Percentiles rank a stretch among this genome's conserved stretches.
Conservation (phyloP, 2,888 invertebrate species). For the Drosophila fungiperda region DNA sequence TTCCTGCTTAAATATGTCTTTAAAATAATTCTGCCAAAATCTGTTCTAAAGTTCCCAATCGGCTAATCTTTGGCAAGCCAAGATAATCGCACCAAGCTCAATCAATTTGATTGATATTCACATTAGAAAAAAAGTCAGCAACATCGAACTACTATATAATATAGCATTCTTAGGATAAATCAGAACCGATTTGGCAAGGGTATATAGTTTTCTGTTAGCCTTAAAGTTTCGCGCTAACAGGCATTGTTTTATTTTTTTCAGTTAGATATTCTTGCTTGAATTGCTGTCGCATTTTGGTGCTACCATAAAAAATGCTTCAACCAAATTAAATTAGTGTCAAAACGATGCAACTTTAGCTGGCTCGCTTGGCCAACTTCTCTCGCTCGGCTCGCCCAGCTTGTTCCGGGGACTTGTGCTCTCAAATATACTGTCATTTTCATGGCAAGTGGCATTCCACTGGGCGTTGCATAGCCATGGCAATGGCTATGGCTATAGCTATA, state of each 20-base stretch:
- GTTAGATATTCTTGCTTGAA: conserved; percentile 2
- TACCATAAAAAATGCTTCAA: conserved; percentile 59
- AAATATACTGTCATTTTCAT: conserved; percentile 53
- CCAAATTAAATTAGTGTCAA: conserved; percentile 81
- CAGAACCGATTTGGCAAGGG: not conserved
- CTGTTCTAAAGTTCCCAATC: not conserved
- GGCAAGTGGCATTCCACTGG: conserved; percentile 26
- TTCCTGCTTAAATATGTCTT: not conserved
- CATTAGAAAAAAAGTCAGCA: not conserved
- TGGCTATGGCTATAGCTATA: conserved; percentile 4
- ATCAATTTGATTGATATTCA: not conserved
- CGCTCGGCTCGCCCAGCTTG: not conserved
- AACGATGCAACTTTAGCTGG: conserved; percentile 66
- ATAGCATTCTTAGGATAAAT: not conserved
- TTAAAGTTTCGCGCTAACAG: not conserved
- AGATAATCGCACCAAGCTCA: not conserved
- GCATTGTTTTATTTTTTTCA: not conserved
- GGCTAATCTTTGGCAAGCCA: not conserved
- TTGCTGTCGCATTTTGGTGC: conserved; percentile 41
- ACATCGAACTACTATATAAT: not conserved
- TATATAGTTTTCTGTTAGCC: not conserved
- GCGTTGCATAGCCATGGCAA: conserved; percentile 32
- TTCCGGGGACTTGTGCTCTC: conserved; percentile 29
- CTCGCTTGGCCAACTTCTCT: not conserved
- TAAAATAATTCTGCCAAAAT: not conserved